A percentile compares a stretch with the other conserved stretches of the same genome.
Conservation (phyloP, 2,113 vertebrate genomes). For the Muscicapa adusta region DNA sequence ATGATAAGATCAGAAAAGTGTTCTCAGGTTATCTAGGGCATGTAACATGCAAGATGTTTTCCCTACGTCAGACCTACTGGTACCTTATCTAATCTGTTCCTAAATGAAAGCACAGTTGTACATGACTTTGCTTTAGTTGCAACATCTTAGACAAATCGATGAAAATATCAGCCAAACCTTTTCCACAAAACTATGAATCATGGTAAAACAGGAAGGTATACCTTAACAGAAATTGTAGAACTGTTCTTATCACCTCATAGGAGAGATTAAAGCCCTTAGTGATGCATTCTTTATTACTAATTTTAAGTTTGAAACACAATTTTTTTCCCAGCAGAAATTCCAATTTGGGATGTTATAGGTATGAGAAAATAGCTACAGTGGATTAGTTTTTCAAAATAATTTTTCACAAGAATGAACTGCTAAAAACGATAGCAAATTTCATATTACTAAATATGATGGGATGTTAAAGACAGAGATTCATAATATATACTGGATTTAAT, state of each 20-base stretch:
- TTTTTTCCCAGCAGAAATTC: background rate
- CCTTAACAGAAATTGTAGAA: background rate
- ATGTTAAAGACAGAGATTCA: background rate
- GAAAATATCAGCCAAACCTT: constrained; percentile 51
- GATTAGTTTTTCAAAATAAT: background rate
- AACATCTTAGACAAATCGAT: constrained; percentile 57
- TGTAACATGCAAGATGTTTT: constrained; percentile 61
- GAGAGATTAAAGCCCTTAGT: background rate
- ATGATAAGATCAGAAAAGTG: constrained; percentile 55
- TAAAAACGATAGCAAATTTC: background rate
- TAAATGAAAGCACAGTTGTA: constrained; percentile 55
- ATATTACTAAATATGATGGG: background rate
- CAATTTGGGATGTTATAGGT: background rate
- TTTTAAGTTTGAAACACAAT: background rate
- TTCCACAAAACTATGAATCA: constrained; percentile 22
- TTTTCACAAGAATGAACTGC: background rate
- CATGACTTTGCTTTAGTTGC: constrained; percentile 48
- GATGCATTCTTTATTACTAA: background rate
- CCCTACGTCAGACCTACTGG: constrained; percentile 28
- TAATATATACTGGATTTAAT: background rate
- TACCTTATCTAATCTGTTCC: constrained; percentile 70
- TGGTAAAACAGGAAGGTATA: constrained; percentile 4
- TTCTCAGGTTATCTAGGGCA: constrained; percentile 56
- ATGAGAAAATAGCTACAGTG: background rate
- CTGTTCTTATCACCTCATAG: constrained; percentile 5